Percentiles rank a stretch among this genome's conserved stretches.
These are phyloP conservation scores for Drosophila virilis DNA, from an alignment of 1,140 invertebrate genomes.

Conservation along the genomic window DNA sequence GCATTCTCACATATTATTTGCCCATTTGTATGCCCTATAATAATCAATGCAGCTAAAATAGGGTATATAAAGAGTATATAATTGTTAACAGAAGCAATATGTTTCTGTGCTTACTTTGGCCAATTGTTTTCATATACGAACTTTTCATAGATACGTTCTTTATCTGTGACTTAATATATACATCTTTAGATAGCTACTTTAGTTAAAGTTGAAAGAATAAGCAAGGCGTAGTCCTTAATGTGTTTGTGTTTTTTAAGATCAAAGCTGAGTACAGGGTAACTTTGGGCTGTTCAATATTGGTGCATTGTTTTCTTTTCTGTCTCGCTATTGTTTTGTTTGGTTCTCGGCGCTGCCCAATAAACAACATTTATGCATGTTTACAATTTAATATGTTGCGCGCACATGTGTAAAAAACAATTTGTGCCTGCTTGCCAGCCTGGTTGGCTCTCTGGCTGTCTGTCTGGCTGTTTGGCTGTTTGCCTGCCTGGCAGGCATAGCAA, in stretches of 20 bases:
- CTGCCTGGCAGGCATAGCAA: constrained; percentile 43
- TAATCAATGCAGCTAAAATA: neutral
- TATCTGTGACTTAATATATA: no score
- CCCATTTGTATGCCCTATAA: constrained; percentile 25
- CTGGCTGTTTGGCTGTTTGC: constrained; percentile 17
- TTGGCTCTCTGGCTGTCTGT: constrained; percentile 3
- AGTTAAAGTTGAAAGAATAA: no score
- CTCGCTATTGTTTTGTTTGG: constrained; percentile 39
- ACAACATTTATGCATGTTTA: constrained; percentile 73
- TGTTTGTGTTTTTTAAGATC: neutral
- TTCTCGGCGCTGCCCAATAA: constrained; percentile 55
- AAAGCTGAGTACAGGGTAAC: constrained; percentile 11
- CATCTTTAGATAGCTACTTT: no score
- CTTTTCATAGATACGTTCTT: no score
- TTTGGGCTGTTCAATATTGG: neutral
- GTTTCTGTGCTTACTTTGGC: no score
- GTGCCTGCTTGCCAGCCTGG: constrained; percentile 36
- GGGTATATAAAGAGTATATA: constrained; percentile 8
- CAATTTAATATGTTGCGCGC: constrained; percentile 70
- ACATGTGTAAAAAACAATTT: constrained; percentile 71
- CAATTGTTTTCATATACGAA: no score
- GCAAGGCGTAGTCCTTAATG: no score
- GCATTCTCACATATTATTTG: constrained; percentile 37
- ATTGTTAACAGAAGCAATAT: no score
- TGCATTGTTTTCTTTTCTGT: constrained; percentile 13